Conservation (phyloP, 1,140 invertebrate species). For the Homarus americanus region DNA sequence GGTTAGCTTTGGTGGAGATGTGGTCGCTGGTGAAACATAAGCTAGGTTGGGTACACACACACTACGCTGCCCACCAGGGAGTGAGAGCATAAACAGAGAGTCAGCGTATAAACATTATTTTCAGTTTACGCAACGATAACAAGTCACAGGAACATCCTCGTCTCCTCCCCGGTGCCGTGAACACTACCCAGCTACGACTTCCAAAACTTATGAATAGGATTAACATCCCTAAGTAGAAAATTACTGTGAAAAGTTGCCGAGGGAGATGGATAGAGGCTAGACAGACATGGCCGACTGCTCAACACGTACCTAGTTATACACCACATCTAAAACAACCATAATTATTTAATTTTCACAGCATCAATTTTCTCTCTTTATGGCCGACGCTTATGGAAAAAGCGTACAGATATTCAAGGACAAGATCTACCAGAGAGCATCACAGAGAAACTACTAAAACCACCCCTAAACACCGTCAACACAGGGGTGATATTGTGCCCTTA, state of each 20-base stretch:
- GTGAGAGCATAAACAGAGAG: too few relatives aligned
- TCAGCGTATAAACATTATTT: too few relatives aligned
- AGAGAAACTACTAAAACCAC: not conserved
- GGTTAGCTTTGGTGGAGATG: too few relatives aligned
- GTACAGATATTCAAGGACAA: not conserved
- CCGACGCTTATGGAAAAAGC: conserved; percentile 56
- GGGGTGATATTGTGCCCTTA: not conserved
- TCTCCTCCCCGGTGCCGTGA: too few relatives aligned
- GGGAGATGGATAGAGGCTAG: conserved; percentile 36
- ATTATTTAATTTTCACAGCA: conserved; percentile 69
- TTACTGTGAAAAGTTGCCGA: conserved; percentile 49
- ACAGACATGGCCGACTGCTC: conserved; percentile 35
- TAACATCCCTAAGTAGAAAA: conserved; percentile 67
- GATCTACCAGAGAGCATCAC: conserved; percentile 7
- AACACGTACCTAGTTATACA: conserved; percentile 62
- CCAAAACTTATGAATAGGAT: conserved; percentile 17
- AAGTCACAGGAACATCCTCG: too few relatives aligned
- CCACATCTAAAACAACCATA: conserved; percentile 60
- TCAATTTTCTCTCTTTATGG: conserved; percentile 70
- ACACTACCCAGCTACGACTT: too few relatives aligned
- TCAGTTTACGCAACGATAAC: too few relatives aligned
- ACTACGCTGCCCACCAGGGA: too few relatives aligned
- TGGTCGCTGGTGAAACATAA: too few relatives aligned
- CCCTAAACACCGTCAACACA: not conserved
- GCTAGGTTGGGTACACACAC: too few relatives aligned